phyloP scores from a whole-genome alignment of 2,113 vertebrate species.

The Gavia stellata region DNA sequence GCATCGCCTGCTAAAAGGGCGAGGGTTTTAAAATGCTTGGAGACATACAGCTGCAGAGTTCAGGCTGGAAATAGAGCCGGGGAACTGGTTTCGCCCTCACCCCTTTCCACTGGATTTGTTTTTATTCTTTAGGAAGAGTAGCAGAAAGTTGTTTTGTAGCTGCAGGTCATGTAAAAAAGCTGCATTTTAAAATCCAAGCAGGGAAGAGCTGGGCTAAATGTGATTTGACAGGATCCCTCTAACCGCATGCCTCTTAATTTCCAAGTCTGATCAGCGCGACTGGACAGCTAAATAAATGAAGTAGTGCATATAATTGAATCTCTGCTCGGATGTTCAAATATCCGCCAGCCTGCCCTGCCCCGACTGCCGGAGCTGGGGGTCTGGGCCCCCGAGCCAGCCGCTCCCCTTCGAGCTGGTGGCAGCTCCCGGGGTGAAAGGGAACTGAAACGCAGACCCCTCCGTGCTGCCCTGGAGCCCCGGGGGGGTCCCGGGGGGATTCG shows the following conservation, averaged over 20 bases:
- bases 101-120: neutral
- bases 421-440: neutral
- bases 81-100: neutral
- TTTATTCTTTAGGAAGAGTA: neutral
- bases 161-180: conserved; percentile 28
- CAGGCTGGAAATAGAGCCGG: neutral
- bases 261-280: conserved; percentile 46
- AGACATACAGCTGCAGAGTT: neutral
- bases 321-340: neutral
- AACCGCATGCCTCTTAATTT: conserved; percentile 41
- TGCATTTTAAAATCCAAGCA: neutral
- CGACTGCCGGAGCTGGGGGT: neutral
- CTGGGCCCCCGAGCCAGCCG: neutral
- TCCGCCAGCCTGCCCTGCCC: neutral
- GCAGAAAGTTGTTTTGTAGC: conserved; percentile 50
- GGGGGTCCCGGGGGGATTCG: neutral
- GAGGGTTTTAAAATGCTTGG: neutral
- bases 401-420: neutral
- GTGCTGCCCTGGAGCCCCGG: neutral
- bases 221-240: conserved; percentile 42
- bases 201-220: conserved; percentile 11
- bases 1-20: neutral
- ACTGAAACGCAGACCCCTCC: neutral
- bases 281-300: conserved; percentile 47
- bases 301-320: conserved; percentile 46